These are phyloP conservation scores for Limnephilus lunatus DNA, from an alignment of 2,888 invertebrate species.

Conservation along the genomic window DNA sequence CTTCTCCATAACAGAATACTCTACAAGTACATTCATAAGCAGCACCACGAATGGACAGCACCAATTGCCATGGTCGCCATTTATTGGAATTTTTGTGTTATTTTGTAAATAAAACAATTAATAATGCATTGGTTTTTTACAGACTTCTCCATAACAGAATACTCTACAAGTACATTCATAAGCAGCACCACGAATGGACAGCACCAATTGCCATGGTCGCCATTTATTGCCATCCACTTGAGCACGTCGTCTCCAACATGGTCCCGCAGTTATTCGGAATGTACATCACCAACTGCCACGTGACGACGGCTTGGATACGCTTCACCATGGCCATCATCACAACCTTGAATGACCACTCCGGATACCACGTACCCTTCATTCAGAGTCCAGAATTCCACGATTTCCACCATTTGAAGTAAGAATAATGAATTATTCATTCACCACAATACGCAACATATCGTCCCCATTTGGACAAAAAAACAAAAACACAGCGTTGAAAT, in stretches of 20 bases:
- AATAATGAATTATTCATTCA: not conserved
- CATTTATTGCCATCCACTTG: slow-evolving; percentile 88
- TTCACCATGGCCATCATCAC: slow-evolving; percentile 85
- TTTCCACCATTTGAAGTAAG: slow-evolving; percentile 90
- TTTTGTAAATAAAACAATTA: no score
- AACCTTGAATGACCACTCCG: slow-evolving; percentile 89
- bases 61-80: slow-evolving; percentile 89
- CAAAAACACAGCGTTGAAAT: no score
- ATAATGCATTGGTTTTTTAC: slow-evolving; percentile 66
- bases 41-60: slow-evolving; percentile 93
- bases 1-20: slow-evolving; percentile 84
- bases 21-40: slow-evolving; percentile 90
- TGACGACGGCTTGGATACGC: slow-evolving; percentile 89
- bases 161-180: slow-evolving; percentile 89
- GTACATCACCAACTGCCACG: slow-evolving; percentile 84
- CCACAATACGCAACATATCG: not conserved
- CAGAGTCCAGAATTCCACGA: slow-evolving; percentile 92
- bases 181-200: slow-evolving; percentile 93
- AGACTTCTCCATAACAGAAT: slow-evolving; percentile 85
- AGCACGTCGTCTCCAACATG: slow-evolving; percentile 86
- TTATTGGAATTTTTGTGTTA: slow-evolving; percentile 80
- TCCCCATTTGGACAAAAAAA: no score
- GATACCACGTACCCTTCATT: slow-evolving; percentile 91
- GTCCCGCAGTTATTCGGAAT: slow-evolving; percentile 87
- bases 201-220: slow-evolving; percentile 90